These are phyloP conservation scores for Babylonia areolata DNA, from an alignment of 1,140 invertebrate genomes.

Conservation along the genomic window DNA sequence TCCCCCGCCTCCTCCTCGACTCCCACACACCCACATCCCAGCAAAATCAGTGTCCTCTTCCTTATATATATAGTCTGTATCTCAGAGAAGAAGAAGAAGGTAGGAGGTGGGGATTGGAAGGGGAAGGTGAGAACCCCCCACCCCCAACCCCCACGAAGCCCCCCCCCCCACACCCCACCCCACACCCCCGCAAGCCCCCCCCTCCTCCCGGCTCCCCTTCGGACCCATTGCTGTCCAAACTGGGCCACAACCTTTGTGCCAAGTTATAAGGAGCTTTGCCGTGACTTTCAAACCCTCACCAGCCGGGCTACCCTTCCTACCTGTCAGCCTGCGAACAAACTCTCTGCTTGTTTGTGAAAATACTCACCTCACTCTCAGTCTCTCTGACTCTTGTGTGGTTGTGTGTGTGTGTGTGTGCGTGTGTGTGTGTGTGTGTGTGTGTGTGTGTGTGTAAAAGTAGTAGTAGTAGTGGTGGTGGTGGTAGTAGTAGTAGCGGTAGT, in stretches of 20 bases:
- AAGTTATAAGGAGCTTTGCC: background rate
- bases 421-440: background rate
- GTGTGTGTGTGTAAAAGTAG: background rate
- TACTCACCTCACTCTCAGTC: background rate
- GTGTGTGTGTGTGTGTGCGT: background rate
- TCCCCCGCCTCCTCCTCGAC: no score
- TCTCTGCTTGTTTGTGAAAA: background rate
- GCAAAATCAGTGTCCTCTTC: no score
- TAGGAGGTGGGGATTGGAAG: no score
- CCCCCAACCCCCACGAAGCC: no score
- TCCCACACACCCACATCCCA: no score
- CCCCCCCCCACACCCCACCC: no score
- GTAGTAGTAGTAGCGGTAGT: no score
- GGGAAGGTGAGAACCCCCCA: no score
- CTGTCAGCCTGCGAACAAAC: background rate
- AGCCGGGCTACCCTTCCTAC: background rate
- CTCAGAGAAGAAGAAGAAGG: no score
- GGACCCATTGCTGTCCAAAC: constrained; percentile 4
- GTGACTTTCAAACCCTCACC: background rate
- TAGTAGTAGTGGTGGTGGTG: no score
- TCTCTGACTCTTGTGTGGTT: background rate
- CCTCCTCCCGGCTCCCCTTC: background rate
- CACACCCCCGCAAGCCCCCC: no score
- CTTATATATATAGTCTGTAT: no score
- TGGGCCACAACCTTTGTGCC: background rate